Evolutionary conservation across 2,888 invertebrate genomes (phyloP).

Genomic region (Sycophila texana): DNA sequence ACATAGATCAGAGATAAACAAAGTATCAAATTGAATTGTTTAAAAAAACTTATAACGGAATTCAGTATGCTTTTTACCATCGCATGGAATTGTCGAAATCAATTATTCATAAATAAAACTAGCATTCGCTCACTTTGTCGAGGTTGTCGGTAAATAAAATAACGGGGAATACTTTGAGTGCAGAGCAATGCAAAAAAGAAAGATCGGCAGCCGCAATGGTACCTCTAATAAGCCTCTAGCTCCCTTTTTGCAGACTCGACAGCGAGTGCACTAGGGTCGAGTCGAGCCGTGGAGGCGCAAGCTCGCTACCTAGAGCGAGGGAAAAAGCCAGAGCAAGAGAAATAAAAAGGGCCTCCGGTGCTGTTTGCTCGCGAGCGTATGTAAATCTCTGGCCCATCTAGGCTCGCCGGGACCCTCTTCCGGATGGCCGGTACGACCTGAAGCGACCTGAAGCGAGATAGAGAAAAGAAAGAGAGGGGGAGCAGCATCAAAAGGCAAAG

Average conservation of each 20-base stretch:
- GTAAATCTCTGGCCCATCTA: conserved; percentile 51
- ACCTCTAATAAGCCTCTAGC: too few relatives aligned
- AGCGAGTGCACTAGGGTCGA: not conserved
- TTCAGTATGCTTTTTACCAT: too few relatives aligned
- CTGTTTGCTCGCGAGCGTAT: conserved; percentile 24
- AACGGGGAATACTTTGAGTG: too few relatives aligned
- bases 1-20: too few relatives aligned
- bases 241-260: not conserved
- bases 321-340: not conserved
- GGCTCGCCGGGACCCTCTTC: conserved; percentile 29
- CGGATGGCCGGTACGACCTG: conserved; percentile 54
- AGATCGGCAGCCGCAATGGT: too few relatives aligned
- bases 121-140: too few relatives aligned
- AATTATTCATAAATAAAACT: too few relatives aligned
- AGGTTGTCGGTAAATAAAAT: too few relatives aligned
- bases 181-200: too few relatives aligned
- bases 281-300: not conserved
- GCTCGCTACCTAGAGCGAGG: not conserved
- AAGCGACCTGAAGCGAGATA: conserved; percentile 59
- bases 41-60: too few relatives aligned
- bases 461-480: conserved; percentile 47
- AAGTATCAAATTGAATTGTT: too few relatives aligned
- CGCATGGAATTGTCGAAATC: too few relatives aligned
- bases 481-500: conserved; percentile 59
- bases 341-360: conserved; percentile 20